Conservation (phyloP, 2,797 vertebrate genomes). For the Tapera naevia region DNA sequence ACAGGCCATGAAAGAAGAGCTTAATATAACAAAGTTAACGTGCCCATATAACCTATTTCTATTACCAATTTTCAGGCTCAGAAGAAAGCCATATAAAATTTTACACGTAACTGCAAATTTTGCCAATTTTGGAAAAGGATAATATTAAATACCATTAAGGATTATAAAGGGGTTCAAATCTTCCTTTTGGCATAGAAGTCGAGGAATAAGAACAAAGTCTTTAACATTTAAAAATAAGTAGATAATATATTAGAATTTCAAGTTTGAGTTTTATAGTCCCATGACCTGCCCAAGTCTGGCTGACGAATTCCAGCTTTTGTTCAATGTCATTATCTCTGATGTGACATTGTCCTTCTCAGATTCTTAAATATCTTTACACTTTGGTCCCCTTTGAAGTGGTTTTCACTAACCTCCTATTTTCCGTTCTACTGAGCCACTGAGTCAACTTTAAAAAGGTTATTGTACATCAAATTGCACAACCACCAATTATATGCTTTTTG, state of each 20-base stretch:
- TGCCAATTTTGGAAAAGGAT: slow-evolving; percentile 4
- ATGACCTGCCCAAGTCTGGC: neutral
- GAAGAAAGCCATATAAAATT: slow-evolving; percentile 22
- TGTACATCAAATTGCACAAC: neutral
- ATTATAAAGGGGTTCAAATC: neutral
- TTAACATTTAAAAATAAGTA: neutral
- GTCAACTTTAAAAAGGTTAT: neutral
- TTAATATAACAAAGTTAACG: slow-evolving; percentile 42
- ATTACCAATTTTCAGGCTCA: slow-evolving; percentile 42
- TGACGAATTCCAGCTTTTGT: neutral
- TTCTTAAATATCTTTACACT: neutral
- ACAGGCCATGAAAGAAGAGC: slow-evolving; percentile 11
- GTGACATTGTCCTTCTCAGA: neutral
- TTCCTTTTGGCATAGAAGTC: neutral
- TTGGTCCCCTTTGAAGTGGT: neutral
- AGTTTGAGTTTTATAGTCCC: neutral
- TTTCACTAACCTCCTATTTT: neutral
- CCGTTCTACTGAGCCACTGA: neutral
- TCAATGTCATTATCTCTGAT: neutral
- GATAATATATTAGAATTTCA: neutral
- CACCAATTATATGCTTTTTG: neutral
- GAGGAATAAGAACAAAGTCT: neutral
- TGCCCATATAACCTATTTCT: slow-evolving; percentile 10
- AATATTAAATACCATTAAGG: neutral
- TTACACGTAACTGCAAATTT: neutral